phyloP scores from a whole-genome alignment of 2,797 vertebrate species.

The Eulemur mongoz region DNA sequence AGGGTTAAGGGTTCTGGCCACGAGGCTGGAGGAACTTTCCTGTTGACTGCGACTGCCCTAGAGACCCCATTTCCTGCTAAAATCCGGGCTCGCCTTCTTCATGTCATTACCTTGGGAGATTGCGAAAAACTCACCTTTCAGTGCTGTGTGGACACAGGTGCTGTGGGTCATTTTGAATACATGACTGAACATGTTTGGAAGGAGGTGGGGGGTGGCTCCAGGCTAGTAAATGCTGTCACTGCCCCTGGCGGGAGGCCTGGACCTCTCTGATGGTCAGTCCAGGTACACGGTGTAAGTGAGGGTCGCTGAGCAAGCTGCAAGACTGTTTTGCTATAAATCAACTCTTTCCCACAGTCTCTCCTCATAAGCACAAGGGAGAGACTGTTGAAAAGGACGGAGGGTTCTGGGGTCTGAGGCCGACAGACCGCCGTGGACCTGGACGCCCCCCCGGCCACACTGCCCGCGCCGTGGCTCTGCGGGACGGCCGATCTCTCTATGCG shows the following conservation, averaged over 20 bases:
- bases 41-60: fast-evolving
- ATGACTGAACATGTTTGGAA: neutral
- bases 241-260: neutral
- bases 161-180: neutral
- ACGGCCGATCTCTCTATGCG: fast-evolving
- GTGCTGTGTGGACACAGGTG: neutral
- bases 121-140: neutral
- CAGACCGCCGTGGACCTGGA: too few species aligned
- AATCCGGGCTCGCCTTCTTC: fast-evolving
- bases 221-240: neutral
- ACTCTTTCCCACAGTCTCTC: neutral
- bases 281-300: neutral
- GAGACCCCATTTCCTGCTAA: neutral
- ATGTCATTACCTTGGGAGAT: neutral
- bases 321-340: neutral
- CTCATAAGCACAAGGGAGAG: neutral
- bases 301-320: neutral
- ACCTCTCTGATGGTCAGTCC: slow-evolving; percentile 11
- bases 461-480: neutral
- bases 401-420: neutral
- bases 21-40: neutral
- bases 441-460: too few species aligned
- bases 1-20: neutral
- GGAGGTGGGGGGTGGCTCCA: neutral
- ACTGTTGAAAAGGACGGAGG: neutral